phyloP scores from a whole-genome alignment of 2,888 invertebrate genomes.

The Emesis russula region DNA sequence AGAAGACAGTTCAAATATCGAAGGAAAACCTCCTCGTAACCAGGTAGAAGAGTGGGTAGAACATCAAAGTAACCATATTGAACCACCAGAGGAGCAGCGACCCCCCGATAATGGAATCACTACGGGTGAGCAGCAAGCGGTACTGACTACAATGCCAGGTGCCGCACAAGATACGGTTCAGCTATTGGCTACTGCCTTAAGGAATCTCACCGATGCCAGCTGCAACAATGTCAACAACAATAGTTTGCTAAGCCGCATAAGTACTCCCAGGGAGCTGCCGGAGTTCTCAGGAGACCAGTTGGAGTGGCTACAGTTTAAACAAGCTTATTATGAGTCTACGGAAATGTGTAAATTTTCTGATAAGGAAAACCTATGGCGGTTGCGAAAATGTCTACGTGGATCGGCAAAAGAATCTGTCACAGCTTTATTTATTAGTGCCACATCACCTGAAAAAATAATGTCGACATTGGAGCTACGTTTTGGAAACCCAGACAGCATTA shows the following conservation, averaged over 20 bases:
- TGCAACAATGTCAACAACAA: neutral
- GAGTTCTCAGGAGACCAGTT: constrained; percentile 78
- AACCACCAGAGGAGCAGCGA: constrained; percentile 46
- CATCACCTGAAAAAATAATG: neutral
- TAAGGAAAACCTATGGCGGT: constrained; percentile 47
- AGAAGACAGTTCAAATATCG: neutral
- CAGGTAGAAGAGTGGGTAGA: constrained; percentile 63
- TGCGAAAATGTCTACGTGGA: constrained; percentile 83
- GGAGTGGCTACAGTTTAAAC: constrained; percentile 85
- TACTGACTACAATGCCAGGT: constrained; percentile 59
- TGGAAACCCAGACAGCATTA: constrained; percentile 81
- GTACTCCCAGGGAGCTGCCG: constrained; percentile 75
- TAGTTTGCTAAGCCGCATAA: constrained; percentile 56
- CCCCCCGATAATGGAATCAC: constrained; percentile 27
- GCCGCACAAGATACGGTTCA: constrained; percentile 29
- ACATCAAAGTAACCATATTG: constrained; percentile 28
- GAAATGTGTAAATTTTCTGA: constrained; percentile 74
- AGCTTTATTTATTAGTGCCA: neutral
- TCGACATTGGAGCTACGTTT: constrained; percentile 72
- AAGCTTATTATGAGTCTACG: constrained; percentile 82
- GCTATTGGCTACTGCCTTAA: constrained; percentile 19
- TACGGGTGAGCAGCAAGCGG: constrained; percentile 16
- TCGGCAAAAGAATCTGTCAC: constrained; percentile 81
- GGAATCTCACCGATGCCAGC: constrained; percentile 45
- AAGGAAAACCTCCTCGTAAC: neutral